Percentiles rank a stretch among this genome's conserved stretches.
Conservation (phyloP, 2,888 invertebrate genomes). For the Lithophane leautieri region DNA sequence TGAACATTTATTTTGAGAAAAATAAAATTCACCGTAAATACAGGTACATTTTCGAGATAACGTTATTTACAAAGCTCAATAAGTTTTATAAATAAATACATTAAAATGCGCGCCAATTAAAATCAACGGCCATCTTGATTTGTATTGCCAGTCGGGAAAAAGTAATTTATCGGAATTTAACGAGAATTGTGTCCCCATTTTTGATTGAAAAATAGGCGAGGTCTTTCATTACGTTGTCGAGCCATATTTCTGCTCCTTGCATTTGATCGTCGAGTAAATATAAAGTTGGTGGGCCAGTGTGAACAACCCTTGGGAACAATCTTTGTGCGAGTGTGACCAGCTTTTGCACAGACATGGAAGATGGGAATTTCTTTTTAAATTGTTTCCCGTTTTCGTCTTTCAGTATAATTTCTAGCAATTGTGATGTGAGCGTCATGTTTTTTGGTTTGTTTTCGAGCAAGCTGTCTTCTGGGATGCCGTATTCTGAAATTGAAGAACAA, state of each 20-base stretch:
- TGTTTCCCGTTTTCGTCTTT: conserved; percentile 90
- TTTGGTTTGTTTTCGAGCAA: conserved; percentile 90
- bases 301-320: conserved; percentile 90
- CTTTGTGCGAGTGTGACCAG: conserved; percentile 95
- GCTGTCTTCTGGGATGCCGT: conserved; percentile 95
- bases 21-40: conserved; percentile 83
- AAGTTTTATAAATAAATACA: conserved; percentile 68
- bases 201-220: conserved; percentile 96
- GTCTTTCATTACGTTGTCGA: conserved; percentile 96
- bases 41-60: conserved; percentile 84
- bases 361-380: conserved; percentile 93
- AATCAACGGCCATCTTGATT: conserved; percentile 61
- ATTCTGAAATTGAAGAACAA: conserved; percentile 89
- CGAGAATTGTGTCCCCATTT: conserved; percentile 95
- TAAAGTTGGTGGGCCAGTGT: conserved; percentile 82
- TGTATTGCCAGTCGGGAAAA: conserved; percentile 68
- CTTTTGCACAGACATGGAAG: conserved; percentile 95
- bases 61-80: conserved; percentile 84
- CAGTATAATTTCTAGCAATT: conserved; percentile 91
- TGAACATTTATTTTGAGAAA: conserved; percentile 81
- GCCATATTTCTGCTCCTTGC: conserved; percentile 92
- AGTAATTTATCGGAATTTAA: conserved; percentile 90
- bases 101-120: conserved; percentile 71
- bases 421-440: conserved; percentile 92
- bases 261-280: conserved; percentile 90